phyloP scores from a whole-genome alignment of 2,797 vertebrate species.

The Chromis chromis region DNA sequence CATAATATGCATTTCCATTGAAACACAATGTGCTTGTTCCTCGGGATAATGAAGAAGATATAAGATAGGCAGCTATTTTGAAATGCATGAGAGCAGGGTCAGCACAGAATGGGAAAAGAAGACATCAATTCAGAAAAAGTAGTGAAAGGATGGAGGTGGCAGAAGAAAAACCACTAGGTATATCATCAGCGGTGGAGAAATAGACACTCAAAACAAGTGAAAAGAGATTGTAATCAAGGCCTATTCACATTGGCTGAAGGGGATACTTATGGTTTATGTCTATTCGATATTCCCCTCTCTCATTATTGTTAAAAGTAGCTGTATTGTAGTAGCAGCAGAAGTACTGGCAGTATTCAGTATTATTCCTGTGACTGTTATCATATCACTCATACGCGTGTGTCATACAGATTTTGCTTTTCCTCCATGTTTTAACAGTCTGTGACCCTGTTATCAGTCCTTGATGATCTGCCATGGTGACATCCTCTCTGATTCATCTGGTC shows the following conservation, averaged over 20 bases:
- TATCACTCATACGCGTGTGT: slow-evolving; percentile 36
- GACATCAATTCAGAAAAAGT: slow-evolving; percentile 50
- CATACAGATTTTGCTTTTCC: slow-evolving; percentile 61
- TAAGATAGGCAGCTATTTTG: slow-evolving; percentile 59
- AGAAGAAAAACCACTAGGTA: slow-evolving; percentile 33
- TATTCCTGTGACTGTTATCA: slow-evolving; percentile 44
- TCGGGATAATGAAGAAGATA: slow-evolving; percentile 60
- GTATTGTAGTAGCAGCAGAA: slow-evolving; percentile 6
- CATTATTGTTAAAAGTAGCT: slow-evolving; percentile 38
- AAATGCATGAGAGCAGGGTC: slow-evolving; percentile 66
- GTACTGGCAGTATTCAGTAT: slow-evolving; percentile 10
- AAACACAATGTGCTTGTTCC: slow-evolving; percentile 47
- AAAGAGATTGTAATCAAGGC: slow-evolving; percentile 68
- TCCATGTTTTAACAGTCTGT: slow-evolving; percentile 63
- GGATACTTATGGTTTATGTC: slow-evolving; percentile 46
- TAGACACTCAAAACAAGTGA: slow-evolving; percentile 57
- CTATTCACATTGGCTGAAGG: slow-evolving; percentile 57
- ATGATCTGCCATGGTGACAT: slow-evolving; percentile 77
- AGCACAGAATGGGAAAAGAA: slow-evolving; percentile 38
- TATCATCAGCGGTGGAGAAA: slow-evolving; percentile 38
- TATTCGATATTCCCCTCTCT: slow-evolving; percentile 41
- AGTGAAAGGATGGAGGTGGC: slow-evolving; percentile 57
- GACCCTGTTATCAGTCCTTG: slow-evolving; percentile 71
- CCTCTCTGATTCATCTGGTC: slow-evolving; percentile 79
- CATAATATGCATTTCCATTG: slow-evolving; percentile 59